Evolutionary conservation across 2,888 invertebrate species (phyloP), one percentile per base, ranked within the genome.

Genomic region (Agrypnus murinus): DNA sequence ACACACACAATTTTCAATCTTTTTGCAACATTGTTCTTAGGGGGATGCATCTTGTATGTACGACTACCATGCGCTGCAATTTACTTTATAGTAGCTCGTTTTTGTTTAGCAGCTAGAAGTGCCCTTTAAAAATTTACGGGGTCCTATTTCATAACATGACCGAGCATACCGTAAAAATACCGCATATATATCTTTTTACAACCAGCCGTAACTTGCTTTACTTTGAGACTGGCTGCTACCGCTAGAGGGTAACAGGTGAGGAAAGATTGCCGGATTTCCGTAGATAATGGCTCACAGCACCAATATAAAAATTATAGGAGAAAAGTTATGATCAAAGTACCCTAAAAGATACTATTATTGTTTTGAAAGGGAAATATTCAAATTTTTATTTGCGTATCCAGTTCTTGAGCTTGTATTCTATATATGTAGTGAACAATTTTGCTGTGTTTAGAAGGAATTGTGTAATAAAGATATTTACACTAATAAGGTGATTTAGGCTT

Each of bases 111-210:
- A 50, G 72, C 40, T 53, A 58, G 58, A 65, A 73, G 64, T 59
- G 57, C 40, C 69, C 55, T 60, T 74, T 71, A 71, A 71, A 74
- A 66, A 71, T 74, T 74, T 74, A 74, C 69, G 63, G 63, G 60
- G 58, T 55, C 43, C 69, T 67, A 71, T 74, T 74, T 71, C 74
- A 74, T 71, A 74, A 68, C 74, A 48, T 62, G 65, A 58, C 60
- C 68, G 64, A 55, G 55, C 67, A 43, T 53, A 59, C 59, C 64
- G 45, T 65, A 69, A 69, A 65, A 69, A 58, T 50, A 43, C 69
- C 65, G 59, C 59, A 53, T 59, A 59, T 65, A 48, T 69, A 69
- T 69, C 60, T 43, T 60, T 55, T 65, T 69, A 69, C 48, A 38
- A 32, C 64, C 65, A n/a, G 53, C 50, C 50, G 59, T 58, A 58